Conservation (phyloP, 2,888 invertebrate genomes). For the Macrophya annulata region DNA sequence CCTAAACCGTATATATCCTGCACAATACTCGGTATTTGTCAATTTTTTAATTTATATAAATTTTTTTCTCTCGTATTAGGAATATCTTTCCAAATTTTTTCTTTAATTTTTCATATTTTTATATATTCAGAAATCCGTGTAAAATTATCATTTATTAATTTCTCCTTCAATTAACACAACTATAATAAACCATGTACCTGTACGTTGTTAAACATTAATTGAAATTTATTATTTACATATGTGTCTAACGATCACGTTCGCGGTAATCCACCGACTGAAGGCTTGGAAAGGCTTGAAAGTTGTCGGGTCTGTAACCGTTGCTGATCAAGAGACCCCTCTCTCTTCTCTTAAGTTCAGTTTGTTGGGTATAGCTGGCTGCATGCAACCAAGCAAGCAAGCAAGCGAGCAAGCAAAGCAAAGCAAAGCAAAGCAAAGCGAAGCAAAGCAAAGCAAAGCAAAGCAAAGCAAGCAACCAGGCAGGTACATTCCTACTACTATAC, state of each 20-base stretch:
- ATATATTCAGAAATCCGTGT: too few species aligned
- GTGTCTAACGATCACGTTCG: constrained; percentile 21
- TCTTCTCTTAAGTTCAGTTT: not conserved
- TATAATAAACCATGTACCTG: too few species aligned
- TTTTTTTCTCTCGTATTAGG: too few species aligned
- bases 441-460: not conserved
- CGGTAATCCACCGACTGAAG: constrained; percentile 51
- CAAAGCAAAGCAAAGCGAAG: not conserved
- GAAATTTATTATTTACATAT: not conserved
- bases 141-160: too few species aligned
- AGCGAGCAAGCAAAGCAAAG: not conserved
- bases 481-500: not conserved
- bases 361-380: constrained; percentile 8
- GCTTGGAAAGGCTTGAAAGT: constrained; percentile 45
- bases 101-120: too few species aligned
- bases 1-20: too few species aligned
- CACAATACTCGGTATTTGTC: too few species aligned
- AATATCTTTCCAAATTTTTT: too few species aligned
- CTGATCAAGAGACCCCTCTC: constrained; percentile 42
- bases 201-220: not conserved
- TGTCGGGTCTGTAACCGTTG: constrained; percentile 45
- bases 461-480: not conserved
- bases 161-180: too few species aligned
- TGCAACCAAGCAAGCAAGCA: too few species aligned
- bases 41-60: too few species aligned